A percentile compares a stretch with the other conserved stretches of the same genome.
phyloP scores from a whole-genome alignment of 2,113 vertebrate species.

The Motacilla tschutschensis region DNA sequence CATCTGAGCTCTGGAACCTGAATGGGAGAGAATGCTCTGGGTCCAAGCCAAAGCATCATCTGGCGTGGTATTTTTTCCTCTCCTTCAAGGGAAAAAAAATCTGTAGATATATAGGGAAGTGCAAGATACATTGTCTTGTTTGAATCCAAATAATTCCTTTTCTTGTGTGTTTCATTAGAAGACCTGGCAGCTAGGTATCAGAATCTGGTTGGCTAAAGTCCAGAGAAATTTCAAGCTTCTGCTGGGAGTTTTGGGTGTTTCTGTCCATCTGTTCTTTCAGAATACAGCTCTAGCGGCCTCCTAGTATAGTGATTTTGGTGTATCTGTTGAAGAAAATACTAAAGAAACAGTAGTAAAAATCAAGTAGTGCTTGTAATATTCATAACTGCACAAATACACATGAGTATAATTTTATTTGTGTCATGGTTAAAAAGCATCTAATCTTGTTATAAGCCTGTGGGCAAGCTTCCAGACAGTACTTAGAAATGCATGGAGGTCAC shows the following conservation, averaged over 20 bases:
- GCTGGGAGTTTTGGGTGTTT: background rate
- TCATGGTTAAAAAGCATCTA: background rate
- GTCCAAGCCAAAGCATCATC: background rate
- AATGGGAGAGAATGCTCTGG: background rate
- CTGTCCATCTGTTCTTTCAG: background rate
- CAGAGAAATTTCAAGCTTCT: background rate
- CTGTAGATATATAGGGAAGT: background rate
- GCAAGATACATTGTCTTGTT: background rate
- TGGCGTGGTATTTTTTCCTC: background rate
- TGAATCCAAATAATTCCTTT: background rate
- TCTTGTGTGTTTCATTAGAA: background rate
- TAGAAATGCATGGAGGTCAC: background rate
- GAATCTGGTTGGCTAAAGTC: background rate
- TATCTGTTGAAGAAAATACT: background rate
- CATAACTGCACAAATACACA: background rate
- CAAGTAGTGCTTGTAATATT: background rate
- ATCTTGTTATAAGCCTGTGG: background rate
- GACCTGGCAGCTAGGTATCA: background rate
- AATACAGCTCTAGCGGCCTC: background rate
- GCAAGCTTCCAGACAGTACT: background rate
- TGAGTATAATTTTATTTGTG: accelerated
- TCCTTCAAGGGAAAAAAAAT: background rate
- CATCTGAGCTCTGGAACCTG: background rate
- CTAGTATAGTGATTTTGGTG: background rate
- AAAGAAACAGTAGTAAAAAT: background rate